phyloP scores from a whole-genome alignment of 1,140 invertebrate species.

The Cherax quadricarinatus region DNA sequence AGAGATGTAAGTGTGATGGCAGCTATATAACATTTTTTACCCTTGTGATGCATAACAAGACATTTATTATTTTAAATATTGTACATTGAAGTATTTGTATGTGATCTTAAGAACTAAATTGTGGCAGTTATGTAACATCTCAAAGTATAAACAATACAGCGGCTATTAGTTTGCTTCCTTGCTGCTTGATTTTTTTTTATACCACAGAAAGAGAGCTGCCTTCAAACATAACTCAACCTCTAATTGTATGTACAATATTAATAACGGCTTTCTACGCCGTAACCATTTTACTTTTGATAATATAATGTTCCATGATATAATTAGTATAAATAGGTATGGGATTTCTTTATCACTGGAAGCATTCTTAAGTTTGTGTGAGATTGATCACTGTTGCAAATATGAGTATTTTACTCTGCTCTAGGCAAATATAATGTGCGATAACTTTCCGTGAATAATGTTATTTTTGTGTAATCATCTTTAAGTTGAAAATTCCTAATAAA shows the following conservation, averaged over 20 bases:
- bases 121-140: background rate
- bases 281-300: too few relatives aligned
- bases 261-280: too few relatives aligned
- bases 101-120: background rate
- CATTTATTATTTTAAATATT: too few relatives aligned
- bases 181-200: too few relatives aligned
- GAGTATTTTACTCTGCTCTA: background rate
- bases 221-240: too few relatives aligned
- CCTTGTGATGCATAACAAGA: too few relatives aligned
- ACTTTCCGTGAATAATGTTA: background rate
- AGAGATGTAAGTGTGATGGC: too few relatives aligned
- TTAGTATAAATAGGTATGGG: background rate
- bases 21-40: too few relatives aligned
- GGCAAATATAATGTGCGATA: background rate
- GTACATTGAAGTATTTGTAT: too few relatives aligned
- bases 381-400: background rate
- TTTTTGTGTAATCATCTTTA: background rate
- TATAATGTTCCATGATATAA: background rate
- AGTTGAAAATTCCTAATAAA: background rate
- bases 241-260: too few relatives aligned
- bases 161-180: background rate
- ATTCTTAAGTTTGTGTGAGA: background rate
- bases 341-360: background rate
- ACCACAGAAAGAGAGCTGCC: too few relatives aligned
- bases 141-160: background rate